phyloP scores from a whole-genome alignment of 2,113 vertebrate species.

The Tragelaphus scriptus region DNA sequence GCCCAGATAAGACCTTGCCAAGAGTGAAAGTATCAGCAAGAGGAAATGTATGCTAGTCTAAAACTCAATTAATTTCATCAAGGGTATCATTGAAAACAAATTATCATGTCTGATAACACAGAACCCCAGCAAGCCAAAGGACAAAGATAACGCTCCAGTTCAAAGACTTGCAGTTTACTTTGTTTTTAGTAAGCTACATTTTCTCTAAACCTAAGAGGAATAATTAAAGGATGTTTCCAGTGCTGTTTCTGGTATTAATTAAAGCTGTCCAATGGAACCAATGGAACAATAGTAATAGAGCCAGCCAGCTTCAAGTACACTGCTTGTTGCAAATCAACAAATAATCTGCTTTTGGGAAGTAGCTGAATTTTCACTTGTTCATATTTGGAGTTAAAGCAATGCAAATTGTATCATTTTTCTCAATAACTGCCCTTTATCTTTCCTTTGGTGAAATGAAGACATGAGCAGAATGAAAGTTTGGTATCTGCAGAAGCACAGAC shows the following conservation, averaged over 20 bases:
- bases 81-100: conserved; percentile 81
- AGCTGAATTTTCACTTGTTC: conserved; percentile 16
- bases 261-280: conserved; percentile 51
- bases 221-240: conserved; percentile 79
- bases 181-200: conserved; percentile 65
- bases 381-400: not conserved
- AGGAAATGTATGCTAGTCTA: conserved; percentile 81
- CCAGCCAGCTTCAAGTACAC: conserved; percentile 49
- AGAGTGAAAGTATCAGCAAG: conserved; percentile 77
- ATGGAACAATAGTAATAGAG: conserved; percentile 65
- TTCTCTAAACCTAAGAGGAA: conserved; percentile 69
- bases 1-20: conserved; percentile 80
- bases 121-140: conserved; percentile 74
- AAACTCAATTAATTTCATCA: conserved; percentile 84
- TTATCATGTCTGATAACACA: conserved; percentile 80
- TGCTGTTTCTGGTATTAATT: conserved; percentile 70
- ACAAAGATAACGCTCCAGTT: conserved; percentile 76
- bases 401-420: not conserved
- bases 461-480: not conserved
- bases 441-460: not conserved
- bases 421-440: not conserved
- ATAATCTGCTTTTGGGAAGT: not conserved
- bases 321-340: conserved; percentile 67
- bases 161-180: conserved; percentile 79
- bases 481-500: not conserved